Conservation (phyloP, 2,888 invertebrate species). For the Phymatocera aterrima region DNA sequence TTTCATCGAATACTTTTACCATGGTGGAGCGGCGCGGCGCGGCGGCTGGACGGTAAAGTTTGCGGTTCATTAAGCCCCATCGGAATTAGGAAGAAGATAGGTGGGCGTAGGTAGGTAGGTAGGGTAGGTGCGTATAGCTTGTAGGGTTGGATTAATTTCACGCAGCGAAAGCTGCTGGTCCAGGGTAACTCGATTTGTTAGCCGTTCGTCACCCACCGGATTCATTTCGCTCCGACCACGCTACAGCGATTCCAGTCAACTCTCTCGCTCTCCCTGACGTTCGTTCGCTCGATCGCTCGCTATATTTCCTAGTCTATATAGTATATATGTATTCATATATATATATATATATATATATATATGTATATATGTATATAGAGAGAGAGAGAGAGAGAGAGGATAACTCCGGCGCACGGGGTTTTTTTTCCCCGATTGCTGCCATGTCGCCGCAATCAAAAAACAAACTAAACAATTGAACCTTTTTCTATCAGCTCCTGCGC, state of each 20-base stretch:
- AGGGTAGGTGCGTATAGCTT: not conserved
- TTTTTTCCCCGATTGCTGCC: conserved; percentile 14
- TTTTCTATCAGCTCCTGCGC: too few species aligned
- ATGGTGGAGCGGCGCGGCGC: too few species aligned
- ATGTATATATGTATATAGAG: too few species aligned
- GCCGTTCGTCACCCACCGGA: conserved; percentile 26
- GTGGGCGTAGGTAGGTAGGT: not conserved
- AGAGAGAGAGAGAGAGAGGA: too few species aligned
- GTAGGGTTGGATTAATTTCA: conserved; percentile 21
- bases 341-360: too few species aligned
- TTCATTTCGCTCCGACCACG: conserved; percentile 31
- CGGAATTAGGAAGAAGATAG: not conserved
- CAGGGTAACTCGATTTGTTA: conserved; percentile 38
- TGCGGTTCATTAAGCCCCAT: not conserved
- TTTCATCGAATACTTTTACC: not conserved
- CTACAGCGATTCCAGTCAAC: not conserved
- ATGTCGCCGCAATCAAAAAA: not conserved
- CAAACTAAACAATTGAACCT: not conserved
- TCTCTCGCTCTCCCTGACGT: not conserved
- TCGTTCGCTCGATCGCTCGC: not conserved
- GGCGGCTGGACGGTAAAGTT: not conserved
- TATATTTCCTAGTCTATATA: conserved; percentile 18
- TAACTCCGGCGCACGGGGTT: not conserved
- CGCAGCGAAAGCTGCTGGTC: conserved; percentile 26
- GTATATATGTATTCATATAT: too few species aligned